Percentiles rank a stretch among this genome's conserved stretches.
Evolutionary conservation across 2,888 invertebrate species (phyloP).

Genomic region (Polietes domitor): DNA sequence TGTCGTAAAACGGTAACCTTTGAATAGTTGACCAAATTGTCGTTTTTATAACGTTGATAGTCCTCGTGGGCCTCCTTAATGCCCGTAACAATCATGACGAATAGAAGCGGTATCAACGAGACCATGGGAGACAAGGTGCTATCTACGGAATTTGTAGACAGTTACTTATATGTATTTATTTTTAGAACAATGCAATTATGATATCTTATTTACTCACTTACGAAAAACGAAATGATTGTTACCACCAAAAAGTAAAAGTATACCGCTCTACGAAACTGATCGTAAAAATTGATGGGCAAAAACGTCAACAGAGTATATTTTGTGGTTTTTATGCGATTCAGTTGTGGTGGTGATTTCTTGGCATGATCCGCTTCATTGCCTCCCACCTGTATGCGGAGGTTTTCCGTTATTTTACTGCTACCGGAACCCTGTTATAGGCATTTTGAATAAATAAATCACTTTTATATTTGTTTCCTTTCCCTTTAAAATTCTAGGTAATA

Average conservation of each 20-base stretch:
- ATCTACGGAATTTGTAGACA: constrained; percentile 81
- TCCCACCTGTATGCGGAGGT: constrained; percentile 84
- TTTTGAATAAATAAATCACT: neutral
- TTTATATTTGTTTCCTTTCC: neutral
- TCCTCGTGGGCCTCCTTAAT: constrained; percentile 93
- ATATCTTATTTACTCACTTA: constrained; percentile 81
- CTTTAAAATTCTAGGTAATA: neutral
- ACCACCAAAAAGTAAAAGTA: constrained; percentile 92
- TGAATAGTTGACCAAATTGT: constrained; percentile 88
- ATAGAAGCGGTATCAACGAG: constrained; percentile 87
- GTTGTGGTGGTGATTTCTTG: constrained; percentile 71
- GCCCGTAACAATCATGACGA: constrained; percentile 89
- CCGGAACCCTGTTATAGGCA: constrained; percentile 81
- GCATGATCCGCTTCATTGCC: constrained; percentile 81
- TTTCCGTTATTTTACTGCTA: constrained; percentile 83
- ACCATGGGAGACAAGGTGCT: constrained; percentile 90
- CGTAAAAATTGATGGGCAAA: constrained; percentile 89
- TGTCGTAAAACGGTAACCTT: constrained; percentile 83
- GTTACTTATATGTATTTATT: no score
- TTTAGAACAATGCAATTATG: neutral
- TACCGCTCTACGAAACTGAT: constrained; percentile 91
- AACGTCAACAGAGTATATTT: constrained; percentile 91
- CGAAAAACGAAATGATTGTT: constrained; percentile 86
- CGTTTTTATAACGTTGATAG: constrained; percentile 87
- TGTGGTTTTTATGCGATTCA: constrained; percentile 84